Evolutionary conservation across 1,140 invertebrate species (phyloP).

Genomic region (Drosophila bipectinata): DNA sequence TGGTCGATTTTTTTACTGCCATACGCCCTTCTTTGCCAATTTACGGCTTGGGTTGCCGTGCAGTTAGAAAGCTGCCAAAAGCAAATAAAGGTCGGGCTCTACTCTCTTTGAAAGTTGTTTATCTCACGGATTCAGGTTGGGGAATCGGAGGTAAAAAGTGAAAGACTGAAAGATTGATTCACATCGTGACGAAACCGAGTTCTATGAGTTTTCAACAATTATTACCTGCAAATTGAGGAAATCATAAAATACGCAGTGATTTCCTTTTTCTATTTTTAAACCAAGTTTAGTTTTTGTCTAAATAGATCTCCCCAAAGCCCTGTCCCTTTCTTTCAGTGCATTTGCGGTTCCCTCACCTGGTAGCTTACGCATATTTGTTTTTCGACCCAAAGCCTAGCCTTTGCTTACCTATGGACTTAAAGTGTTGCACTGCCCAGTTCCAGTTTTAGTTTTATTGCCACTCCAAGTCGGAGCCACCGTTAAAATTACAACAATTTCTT

Average conservation of each 20-base stretch:
- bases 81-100: slow-evolving; percentile 71
- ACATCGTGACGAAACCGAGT: slow-evolving; percentile 19
- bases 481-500: slow-evolving; percentile 58
- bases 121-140: slow-evolving; percentile 10
- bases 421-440: slow-evolving; percentile 8
- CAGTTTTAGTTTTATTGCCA: slow-evolving; percentile 37
- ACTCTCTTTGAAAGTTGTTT: slow-evolving; percentile 55
- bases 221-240: background rate
- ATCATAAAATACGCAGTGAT: background rate
- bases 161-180: slow-evolving; percentile 38
- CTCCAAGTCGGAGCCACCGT: slow-evolving; percentile 19
- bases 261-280: no score
- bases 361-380: background rate
- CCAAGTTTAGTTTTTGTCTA: no score
- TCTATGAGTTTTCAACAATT: slow-evolving; percentile 2
- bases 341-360: background rate
- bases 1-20: slow-evolving; percentile 28
- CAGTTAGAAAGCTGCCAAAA: slow-evolving; percentile 75
- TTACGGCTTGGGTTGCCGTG: slow-evolving; percentile 36
- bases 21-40: slow-evolving; percentile 67
- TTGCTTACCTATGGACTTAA: slow-evolving; percentile 13
- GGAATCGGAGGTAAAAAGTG: slow-evolving; percentile 21
- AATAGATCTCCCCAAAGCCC: background rate
- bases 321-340: background rate
- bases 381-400: background rate